Conservation (phyloP, 2,888 invertebrate genomes). For the Parthenolecanium corni region DNA sequence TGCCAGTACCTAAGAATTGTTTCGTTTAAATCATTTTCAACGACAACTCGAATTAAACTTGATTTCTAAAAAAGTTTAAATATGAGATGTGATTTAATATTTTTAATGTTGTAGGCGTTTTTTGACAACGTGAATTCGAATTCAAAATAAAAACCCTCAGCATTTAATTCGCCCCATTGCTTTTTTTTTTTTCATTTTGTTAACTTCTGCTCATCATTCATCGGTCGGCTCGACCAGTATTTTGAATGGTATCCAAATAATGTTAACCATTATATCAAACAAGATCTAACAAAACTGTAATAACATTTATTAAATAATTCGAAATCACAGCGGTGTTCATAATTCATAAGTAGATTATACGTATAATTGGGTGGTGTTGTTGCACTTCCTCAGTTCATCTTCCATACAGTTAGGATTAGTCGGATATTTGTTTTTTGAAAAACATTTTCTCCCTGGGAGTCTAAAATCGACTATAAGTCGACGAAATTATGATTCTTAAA, state of each 20-base stretch:
- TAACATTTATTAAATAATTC: constrained; percentile 25
- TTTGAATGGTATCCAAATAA: constrained; percentile 24
- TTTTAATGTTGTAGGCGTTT: constrained; percentile 22
- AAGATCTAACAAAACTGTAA: constrained; percentile 28
- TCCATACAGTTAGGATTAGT: too few relatives aligned
- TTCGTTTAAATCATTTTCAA: too few relatives aligned
- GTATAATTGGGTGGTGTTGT: neutral
- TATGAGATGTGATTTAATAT: constrained; percentile 1
- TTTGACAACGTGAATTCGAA: constrained; percentile 6
- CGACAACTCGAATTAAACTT: too few relatives aligned
- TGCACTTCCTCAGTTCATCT: too few relatives aligned
- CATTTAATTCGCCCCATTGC: constrained; percentile 17
- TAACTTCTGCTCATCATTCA: constrained; percentile 26
- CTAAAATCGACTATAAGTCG: too few relatives aligned
- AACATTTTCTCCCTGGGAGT: too few relatives aligned
- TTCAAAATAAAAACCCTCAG: neutral
- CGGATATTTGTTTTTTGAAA: too few relatives aligned
- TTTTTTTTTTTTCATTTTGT: neutral
- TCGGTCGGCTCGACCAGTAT: constrained; percentile 5
- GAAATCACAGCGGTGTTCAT: neutral
- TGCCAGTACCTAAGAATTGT: too few relatives aligned
- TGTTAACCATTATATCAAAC: constrained; percentile 27
- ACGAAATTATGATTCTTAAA: too few relatives aligned
- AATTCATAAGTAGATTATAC: constrained; percentile 19
- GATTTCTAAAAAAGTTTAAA: too few relatives aligned